Evolutionary conservation across 2,797 vertebrate species (phyloP).

Genomic region (Paramormyrops hopkinsi): DNA sequence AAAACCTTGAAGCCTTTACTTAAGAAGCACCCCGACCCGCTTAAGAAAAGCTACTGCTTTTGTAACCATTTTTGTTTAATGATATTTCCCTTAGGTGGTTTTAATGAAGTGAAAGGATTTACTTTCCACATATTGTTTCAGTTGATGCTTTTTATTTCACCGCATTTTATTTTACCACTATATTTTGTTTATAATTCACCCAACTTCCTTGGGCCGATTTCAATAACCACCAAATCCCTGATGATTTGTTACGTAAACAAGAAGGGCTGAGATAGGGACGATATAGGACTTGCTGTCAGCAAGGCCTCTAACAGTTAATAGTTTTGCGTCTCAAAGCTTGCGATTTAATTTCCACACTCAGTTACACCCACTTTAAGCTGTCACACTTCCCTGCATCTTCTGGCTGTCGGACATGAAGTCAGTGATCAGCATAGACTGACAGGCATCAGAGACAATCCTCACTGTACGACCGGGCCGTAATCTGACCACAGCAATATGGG

Average conservation of each 20-base stretch:
- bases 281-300: not conserved
- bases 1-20: not conserved
- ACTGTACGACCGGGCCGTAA: not conserved
- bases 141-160: not conserved
- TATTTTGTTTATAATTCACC: not conserved
- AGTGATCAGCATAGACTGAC: not conserved
- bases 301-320: not conserved
- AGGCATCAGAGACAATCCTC: not conserved
- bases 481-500: not conserved
- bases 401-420: not conserved
- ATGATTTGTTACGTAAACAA: not conserved
- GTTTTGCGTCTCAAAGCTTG: not conserved
- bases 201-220: not conserved
- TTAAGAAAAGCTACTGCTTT: not conserved
- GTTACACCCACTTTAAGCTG: not conserved
- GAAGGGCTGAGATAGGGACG: not conserved
- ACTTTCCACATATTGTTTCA: not conserved
- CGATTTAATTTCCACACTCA: not conserved
- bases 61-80: not conserved
- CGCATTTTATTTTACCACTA: not conserved
- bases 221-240: not conserved
- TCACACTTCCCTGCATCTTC: not conserved
- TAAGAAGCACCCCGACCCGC: not conserved
- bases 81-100: not conserved
- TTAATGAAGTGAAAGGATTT: not conserved